Percentiles rank a stretch among this genome's conserved stretches.
Evolutionary conservation across 2,113 vertebrate species (phyloP).

Genomic region (Oplegnathus fasciatus): DNA sequence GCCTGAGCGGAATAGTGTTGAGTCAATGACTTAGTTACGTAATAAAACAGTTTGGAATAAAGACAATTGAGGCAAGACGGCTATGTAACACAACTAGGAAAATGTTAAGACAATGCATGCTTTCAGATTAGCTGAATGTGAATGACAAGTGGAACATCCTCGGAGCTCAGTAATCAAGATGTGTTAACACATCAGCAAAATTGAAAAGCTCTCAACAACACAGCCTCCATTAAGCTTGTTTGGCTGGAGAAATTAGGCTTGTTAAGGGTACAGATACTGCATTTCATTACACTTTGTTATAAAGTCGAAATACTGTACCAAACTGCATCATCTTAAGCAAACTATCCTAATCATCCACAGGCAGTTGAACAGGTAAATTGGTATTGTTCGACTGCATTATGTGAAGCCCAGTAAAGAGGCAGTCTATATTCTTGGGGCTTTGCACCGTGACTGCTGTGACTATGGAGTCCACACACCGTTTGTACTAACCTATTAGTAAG

Average conservation of each 20-base stretch:
- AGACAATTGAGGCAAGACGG: slow-evolving; percentile 10
- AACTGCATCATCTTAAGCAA: slow-evolving; percentile 56
- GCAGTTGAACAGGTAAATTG: slow-evolving; percentile 65
- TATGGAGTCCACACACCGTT: slow-evolving; percentile 46
- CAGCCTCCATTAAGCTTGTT: slow-evolving; percentile 18
- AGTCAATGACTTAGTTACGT: slow-evolving; percentile 27
- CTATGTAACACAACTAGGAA: background rate
- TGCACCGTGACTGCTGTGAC: slow-evolving; percentile 60
- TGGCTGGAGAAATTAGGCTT: slow-evolving; percentile 3
- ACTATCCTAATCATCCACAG: slow-evolving; percentile 60
- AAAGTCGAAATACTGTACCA: slow-evolving; percentile 14
- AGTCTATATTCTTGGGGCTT: slow-evolving; percentile 46
- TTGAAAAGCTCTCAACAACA: slow-evolving; percentile 35
- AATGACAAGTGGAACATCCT: slow-evolving; percentile 23
- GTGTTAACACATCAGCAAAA: slow-evolving; percentile 24
- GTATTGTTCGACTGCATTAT: slow-evolving; percentile 38
- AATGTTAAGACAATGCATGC: background rate
- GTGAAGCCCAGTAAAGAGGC: slow-evolving; percentile 21
- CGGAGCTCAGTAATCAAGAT: slow-evolving; percentile 19
- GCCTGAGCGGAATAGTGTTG: slow-evolving; percentile 14
- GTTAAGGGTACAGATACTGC: background rate
- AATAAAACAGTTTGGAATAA: slow-evolving; percentile 31
- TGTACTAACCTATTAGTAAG: slow-evolving; percentile 74
- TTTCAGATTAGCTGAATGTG: slow-evolving; percentile 11
- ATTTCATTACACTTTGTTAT: slow-evolving; percentile 20